Percentiles rank a stretch among this genome's conserved stretches.
Evolutionary conservation across 2,113 vertebrate genomes (phyloP).

Genomic region (Tragelaphus imberbis): DNA sequence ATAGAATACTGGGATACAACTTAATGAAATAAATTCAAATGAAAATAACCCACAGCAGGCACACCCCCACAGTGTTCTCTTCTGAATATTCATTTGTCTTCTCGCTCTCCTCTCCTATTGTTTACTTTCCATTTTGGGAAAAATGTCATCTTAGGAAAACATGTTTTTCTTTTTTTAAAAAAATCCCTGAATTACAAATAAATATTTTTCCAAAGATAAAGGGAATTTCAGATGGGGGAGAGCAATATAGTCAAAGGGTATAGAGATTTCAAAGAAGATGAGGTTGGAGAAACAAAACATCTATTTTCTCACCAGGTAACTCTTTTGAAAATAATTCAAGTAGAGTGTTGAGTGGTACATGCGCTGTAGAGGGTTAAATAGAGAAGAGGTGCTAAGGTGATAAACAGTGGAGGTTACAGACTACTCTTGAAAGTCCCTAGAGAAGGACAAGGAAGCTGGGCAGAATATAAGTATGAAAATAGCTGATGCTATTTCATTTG

Average conservation of each 20-base stretch:
- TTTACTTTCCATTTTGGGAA: background rate
- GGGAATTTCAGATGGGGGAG: background rate
- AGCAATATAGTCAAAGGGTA: background rate
- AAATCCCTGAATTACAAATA: background rate
- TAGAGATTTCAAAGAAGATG: background rate
- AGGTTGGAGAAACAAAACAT: background rate
- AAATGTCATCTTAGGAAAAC: background rate
- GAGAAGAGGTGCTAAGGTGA: background rate
- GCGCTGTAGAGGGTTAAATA: background rate
- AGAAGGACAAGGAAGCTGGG: background rate
- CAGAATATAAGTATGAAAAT: background rate
- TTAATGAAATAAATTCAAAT: background rate
- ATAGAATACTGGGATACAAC: background rate
- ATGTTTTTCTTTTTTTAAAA: background rate
- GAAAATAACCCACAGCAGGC: background rate
- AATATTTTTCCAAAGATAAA: background rate
- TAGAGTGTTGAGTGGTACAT: background rate
- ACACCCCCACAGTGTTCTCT: background rate
- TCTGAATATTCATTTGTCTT: background rate
- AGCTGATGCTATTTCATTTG: conserved; percentile 26
- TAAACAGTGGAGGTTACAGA: background rate
- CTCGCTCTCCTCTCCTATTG: background rate
- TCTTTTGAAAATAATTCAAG: background rate
- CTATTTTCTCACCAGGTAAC: background rate
- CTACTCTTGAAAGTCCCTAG: background rate